These are phyloP conservation scores for Puma concolor DNA, from an alignment of 2,113 vertebrate genomes.

Conservation along the genomic window DNA sequence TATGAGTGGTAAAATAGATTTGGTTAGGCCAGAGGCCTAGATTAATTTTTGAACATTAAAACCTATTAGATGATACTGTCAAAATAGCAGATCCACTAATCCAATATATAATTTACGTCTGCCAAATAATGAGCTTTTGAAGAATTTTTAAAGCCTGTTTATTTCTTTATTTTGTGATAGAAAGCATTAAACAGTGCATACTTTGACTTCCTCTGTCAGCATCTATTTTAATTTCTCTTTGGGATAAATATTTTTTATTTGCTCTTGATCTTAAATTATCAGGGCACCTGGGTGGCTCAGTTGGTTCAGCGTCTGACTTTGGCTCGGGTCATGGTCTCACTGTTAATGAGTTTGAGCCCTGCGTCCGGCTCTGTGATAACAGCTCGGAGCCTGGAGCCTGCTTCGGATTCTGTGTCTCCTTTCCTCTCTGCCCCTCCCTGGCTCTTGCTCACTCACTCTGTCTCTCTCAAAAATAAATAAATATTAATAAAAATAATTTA, in stretches of 20 bases:
- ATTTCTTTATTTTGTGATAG: neutral
- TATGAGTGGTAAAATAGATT: slow-evolving; percentile 74
- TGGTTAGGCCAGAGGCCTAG: slow-evolving; percentile 59
- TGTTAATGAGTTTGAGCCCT: too few species aligned
- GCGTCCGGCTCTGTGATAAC: too few species aligned
- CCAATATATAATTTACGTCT: neutral
- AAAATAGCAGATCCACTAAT: slow-evolving; percentile 1
- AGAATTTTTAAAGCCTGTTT: slow-evolving; percentile 23
- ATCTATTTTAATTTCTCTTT: slow-evolving; percentile 31
- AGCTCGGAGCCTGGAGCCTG: too few species aligned
- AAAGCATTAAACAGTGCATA: slow-evolving; percentile 9
- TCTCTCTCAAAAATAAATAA: too few species aligned
- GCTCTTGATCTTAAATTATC: neutral
- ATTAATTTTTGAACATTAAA: slow-evolving; percentile 65
- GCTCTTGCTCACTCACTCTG: too few species aligned
- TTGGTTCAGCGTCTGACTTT: too few species aligned
- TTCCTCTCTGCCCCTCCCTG: too few species aligned
- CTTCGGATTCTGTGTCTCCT: too few species aligned
- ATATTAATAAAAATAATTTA: too few species aligned
- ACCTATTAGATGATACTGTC: slow-evolving; percentile 47
- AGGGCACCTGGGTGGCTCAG: neutral
- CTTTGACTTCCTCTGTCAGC: slow-evolving; percentile 8
- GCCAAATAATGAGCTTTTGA: neutral
- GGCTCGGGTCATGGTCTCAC: too few species aligned
- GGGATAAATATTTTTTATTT: slow-evolving; percentile 25